These are phyloP conservation scores for Umimayanthus chanpuru DNA, from an alignment of 92 coral and sea anemone species.

Conservation along the genomic window DNA sequence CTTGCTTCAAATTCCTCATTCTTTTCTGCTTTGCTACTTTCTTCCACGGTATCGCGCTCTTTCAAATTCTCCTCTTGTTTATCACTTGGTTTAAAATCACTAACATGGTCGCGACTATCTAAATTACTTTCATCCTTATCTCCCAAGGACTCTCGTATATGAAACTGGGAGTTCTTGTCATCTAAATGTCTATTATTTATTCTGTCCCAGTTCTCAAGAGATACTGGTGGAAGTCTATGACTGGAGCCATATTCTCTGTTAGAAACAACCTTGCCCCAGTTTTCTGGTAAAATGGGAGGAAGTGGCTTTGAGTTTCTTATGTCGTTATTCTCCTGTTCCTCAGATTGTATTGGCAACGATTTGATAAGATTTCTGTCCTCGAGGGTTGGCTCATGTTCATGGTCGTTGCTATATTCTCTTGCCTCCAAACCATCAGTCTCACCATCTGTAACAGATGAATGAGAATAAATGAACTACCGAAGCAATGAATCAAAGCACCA, in stretches of 20 bases:
- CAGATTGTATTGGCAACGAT: constrained; percentile 55
- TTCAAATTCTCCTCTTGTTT: not conserved
- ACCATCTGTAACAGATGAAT: not conserved
- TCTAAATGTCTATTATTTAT: constrained; percentile 48
- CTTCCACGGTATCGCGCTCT: not conserved
- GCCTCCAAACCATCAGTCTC: constrained; percentile 7
- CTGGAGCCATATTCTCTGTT: constrained; percentile 32
- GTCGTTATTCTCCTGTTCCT: constrained; percentile 7
- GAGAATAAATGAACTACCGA: not conserved
- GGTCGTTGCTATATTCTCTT: not conserved
- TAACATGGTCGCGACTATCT: constrained; percentile 36
- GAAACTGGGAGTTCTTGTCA: not conserved
- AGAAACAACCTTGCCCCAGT: constrained; percentile 20
- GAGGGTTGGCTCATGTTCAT: constrained; percentile 58
- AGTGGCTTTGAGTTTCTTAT: constrained; percentile 14
- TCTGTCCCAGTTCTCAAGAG: constrained; percentile 53
- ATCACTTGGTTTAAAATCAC: constrained; percentile 19
- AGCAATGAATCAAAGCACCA: not conserved
- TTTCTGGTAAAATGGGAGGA: constrained; percentile 16
- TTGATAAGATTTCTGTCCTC: constrained; percentile 68
- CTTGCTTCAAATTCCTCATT: constrained; percentile 1
- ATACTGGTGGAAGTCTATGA: constrained; percentile 42
- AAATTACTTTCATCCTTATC: constrained; percentile 26
- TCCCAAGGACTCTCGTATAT: constrained; percentile 30
- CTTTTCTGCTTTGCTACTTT: constrained; percentile 24